These are phyloP conservation scores for Anguilla anguilla DNA, from an alignment of 2,797 vertebrate genomes.

Conservation along the genomic window DNA sequence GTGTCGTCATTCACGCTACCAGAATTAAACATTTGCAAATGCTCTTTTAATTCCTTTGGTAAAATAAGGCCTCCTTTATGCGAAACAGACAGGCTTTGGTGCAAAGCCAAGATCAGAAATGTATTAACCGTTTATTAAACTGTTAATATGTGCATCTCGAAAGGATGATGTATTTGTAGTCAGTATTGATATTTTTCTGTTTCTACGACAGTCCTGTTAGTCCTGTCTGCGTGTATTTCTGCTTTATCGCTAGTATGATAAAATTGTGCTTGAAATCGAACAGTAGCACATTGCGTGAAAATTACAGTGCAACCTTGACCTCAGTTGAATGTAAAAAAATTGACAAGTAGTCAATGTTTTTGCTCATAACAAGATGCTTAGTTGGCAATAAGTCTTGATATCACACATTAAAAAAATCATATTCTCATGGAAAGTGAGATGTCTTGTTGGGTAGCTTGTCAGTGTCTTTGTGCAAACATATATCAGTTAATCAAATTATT, in stretches of 20 bases:
- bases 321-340: background rate
- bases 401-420: background rate
- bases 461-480: too few species aligned
- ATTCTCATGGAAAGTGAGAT: background rate
- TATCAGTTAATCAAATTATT: background rate
- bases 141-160: conserved; percentile 27
- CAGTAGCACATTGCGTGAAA: background rate
- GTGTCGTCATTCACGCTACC: conserved; percentile 48
- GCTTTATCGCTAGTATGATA: background rate
- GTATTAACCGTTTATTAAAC: conserved; percentile 32
- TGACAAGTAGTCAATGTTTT: background rate
- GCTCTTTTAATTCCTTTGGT: conserved; percentile 42
- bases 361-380: background rate
- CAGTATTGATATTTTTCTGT: background rate
- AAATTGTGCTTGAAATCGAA: background rate
- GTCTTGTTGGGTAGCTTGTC: too few species aligned
- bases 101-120: conserved; percentile 40
- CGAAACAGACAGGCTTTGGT: conserved; percentile 36
- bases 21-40: conserved; percentile 55
- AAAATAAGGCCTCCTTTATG: conserved; percentile 41
- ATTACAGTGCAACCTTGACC: background rate
- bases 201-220: background rate
- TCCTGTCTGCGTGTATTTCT: background rate
- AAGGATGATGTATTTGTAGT: background rate
- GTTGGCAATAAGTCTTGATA: background rate